phyloP scores from a whole-genome alignment of 1,140 invertebrate species.

The Pseudomyrmex gracilis region DNA sequence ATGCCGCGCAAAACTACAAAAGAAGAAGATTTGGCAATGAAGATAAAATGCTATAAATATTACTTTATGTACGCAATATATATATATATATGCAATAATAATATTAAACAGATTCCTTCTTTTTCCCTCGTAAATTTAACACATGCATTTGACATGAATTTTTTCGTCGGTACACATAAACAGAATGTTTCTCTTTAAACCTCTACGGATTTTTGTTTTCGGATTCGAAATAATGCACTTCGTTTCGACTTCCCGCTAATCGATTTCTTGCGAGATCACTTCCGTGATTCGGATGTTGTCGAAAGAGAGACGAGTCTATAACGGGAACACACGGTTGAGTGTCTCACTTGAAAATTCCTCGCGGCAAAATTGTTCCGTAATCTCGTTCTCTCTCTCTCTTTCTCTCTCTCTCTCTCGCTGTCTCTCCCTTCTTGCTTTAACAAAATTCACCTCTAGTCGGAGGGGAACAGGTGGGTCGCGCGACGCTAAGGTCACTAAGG shows the following conservation, averaged over 20 bases:
- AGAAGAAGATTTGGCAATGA: slow-evolving; percentile 13
- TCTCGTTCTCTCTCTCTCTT: slow-evolving; percentile 5
- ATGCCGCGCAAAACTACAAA: slow-evolving; percentile 2
- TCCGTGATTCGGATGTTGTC: slow-evolving; percentile 39
- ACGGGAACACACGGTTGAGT: neutral
- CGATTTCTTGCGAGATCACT: slow-evolving; percentile 39
- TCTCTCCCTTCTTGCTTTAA: neutral
- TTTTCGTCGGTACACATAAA: neutral
- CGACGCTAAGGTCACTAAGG: slow-evolving; percentile 69
- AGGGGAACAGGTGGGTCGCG: slow-evolving; percentile 67
- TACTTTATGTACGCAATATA: no score
- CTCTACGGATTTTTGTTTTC: no score
- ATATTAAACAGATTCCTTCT: no score
- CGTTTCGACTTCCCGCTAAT: neutral
- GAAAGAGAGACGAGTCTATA: slow-evolving; percentile 50
- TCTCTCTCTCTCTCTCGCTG: slow-evolving; percentile 32
- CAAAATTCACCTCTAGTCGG: slow-evolving; percentile 20
- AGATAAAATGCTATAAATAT: neutral
- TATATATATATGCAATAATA: no score
- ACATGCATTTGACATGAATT: neutral
- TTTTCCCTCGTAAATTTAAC: no score
- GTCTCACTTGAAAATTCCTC: slow-evolving; percentile 34
- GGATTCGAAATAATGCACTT: neutral
- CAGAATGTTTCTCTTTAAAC: no score
- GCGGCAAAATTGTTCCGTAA: slow-evolving; percentile 2